A percentile compares a stretch with the other conserved stretches of the same genome.
Evolutionary conservation across 2,888 invertebrate genomes (phyloP).

Genomic region (Pammene fasciana): DNA sequence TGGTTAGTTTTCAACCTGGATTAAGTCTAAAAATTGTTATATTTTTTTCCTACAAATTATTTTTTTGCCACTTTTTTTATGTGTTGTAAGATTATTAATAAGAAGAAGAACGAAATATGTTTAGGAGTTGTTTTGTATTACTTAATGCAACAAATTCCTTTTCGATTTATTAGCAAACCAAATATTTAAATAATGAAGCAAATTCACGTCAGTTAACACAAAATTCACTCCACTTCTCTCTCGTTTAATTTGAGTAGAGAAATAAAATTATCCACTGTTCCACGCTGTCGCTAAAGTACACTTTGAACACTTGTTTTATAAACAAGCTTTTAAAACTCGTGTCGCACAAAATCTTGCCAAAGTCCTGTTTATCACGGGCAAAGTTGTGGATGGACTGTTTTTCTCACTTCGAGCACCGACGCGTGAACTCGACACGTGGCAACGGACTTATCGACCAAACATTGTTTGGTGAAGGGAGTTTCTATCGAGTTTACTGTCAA

Average conservation of each 20-base stretch:
- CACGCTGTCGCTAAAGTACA: constrained; percentile 13
- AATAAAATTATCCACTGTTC: neutral
- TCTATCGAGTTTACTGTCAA: neutral
- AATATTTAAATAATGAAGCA: neutral
- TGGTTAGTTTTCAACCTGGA: too few relatives aligned
- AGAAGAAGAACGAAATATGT: too few relatives aligned
- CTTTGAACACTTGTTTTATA: constrained; percentile 13
- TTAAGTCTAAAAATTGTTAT: too few relatives aligned
- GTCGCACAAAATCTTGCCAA: constrained; percentile 27
- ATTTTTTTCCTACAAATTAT: constrained; percentile 13
- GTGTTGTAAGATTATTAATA: too few relatives aligned
- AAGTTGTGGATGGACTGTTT: constrained; percentile 24
- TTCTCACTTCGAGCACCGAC: constrained; percentile 11
- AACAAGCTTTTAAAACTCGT: constrained; percentile 27
- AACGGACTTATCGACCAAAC: constrained; percentile 28
- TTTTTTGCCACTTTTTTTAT: too few relatives aligned
- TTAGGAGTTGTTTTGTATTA: too few relatives aligned
- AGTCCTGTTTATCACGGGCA: constrained; percentile 24
- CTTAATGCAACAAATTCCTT: too few relatives aligned
- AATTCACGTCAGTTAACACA: neutral
- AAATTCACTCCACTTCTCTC: neutral
- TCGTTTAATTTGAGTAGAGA: neutral
- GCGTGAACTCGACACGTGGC: constrained; percentile 1
- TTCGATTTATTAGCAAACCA: neutral
- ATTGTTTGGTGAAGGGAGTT: constrained; percentile 12